phyloP scores from a whole-genome alignment of 2,888 invertebrate species.

The Drosophila recens region DNA sequence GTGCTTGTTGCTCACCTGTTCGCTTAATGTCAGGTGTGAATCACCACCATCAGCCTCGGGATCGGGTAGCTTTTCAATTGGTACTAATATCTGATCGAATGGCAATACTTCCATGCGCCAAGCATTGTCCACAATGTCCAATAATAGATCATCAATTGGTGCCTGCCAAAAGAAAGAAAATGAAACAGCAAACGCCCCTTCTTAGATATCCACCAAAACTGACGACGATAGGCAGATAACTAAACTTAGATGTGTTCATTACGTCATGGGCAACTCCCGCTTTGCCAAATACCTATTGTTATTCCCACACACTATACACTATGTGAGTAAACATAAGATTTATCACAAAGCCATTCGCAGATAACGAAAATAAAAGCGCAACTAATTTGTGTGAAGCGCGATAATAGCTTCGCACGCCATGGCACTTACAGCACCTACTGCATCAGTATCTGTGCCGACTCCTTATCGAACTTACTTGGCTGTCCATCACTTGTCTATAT shows the following conservation, averaged over 20 bases:
- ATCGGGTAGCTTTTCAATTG: constrained; percentile 94
- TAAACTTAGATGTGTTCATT: constrained; percentile 37
- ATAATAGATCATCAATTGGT: constrained; percentile 84
- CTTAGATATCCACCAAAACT: constrained; percentile 10
- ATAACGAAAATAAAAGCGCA: constrained; percentile 47
- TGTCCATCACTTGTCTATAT: constrained; percentile 80
- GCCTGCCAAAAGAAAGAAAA: constrained; percentile 57
- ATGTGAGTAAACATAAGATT: constrained; percentile 50
- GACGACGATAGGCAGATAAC: constrained; percentile 28
- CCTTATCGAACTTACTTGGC: constrained; percentile 75
- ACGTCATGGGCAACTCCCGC: constrained; percentile 50
- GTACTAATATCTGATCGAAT: constrained; percentile 94
- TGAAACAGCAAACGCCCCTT: constrained; percentile 51
- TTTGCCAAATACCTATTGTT: constrained; percentile 33
- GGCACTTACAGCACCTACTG: background rate
- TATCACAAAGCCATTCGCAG: constrained; percentile 63
- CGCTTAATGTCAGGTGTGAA: constrained; percentile 94
- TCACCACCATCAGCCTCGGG: constrained; percentile 97
- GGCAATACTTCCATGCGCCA: constrained; percentile 95
- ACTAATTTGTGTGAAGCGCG: constrained; percentile 51
- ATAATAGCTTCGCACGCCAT: constrained; percentile 17
- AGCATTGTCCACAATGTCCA: constrained; percentile 89
- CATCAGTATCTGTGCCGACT: background rate
- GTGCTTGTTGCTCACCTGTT: constrained; percentile 90
- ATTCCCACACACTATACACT: constrained; percentile 29